Percentiles rank a stretch among this genome's conserved stretches.
phyloP scores from a whole-genome alignment of 2,888 invertebrate genomes.

The Coremacera marginata region DNA sequence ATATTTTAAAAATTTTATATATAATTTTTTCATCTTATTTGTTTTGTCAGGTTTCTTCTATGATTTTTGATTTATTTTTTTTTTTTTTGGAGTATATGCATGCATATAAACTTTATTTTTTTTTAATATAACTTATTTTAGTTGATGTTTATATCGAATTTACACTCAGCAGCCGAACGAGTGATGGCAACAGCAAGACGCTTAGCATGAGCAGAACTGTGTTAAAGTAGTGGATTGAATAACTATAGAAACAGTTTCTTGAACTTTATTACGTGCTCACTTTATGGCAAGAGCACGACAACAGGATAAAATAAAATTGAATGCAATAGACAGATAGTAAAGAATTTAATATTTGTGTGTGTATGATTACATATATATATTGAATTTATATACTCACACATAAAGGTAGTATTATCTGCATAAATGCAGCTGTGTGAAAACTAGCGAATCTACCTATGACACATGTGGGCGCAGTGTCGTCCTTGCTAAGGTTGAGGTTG shows the following conservation, averaged over 20 bases:
- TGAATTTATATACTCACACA: too few relatives aligned
- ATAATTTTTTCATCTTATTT: neutral
- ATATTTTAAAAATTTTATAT: neutral
- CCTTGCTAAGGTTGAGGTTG: too few relatives aligned
- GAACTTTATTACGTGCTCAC: slow-evolving; percentile 15
- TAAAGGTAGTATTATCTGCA: too few relatives aligned
- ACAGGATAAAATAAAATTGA: neutral
- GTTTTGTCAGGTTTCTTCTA: neutral
- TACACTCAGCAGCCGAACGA: slow-evolving; percentile 16
- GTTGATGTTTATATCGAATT: slow-evolving; percentile 16
- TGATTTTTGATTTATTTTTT: neutral
- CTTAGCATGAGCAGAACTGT: neutral
- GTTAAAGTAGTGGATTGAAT: neutral
- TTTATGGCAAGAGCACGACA: neutral
- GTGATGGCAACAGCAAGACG: neutral
- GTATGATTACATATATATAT: too few relatives aligned
- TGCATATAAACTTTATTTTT: neutral
- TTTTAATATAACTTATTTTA: neutral
- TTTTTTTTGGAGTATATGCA: neutral
- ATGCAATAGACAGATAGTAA: too few relatives aligned
- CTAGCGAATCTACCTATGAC: too few relatives aligned
- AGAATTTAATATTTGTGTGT: too few relatives aligned
- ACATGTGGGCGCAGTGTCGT: too few relatives aligned
- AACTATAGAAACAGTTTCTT: neutral
- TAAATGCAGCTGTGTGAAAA: too few relatives aligned